Base-by-base conservation (phyloP, 2,797 vertebrate genomes). In the Spheniscus humboldti region DNA sequence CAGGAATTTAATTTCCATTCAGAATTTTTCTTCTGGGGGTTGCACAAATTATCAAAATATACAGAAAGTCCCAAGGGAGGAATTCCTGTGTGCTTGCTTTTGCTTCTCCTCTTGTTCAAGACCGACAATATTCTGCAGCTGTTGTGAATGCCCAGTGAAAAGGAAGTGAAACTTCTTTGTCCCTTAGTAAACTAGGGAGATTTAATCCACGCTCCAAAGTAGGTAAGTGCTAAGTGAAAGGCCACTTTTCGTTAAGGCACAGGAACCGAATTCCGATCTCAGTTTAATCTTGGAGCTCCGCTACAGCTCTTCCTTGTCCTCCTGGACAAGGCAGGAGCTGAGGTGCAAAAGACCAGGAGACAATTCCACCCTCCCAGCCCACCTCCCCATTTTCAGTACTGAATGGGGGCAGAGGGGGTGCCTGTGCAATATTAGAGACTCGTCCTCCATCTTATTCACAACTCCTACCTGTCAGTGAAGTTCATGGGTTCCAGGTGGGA, bases 401-500 rank as follows among this genome's bases (percentile, higher is more conserved):
- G 17, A 19, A 17, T 0, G 1, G 22, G 25, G 28, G 43, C 9
- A 47, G 9, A 69, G 4, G 18, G 25, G 52, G 9, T 7, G 6
- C 18, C 53, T 7, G 31, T 8, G 45, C 33, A 10, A 1, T 2
- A 11, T 13, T 2, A n/a, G 68, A 11, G 35, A 3, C 50, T 33
- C 12, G 0, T 48, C 43, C 67, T 31, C 55, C 37, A 4, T 7
- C 7, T 3, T 2, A 31, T 4, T 7, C 14, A 8, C 13, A 2
- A 11, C 11, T 60, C 83, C 43, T 86, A 97, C 97, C 97, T 95
- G 91, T 77, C 91, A 95, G 84, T 16, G 96, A 84, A 37, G 96
- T 85, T 97, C 97, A 97, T 97, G 96, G 91, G 96, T 85, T 96
- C 96, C 81, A 31, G 17, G 41, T 11, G 43, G 90, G 85, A 30